phyloP scores from a whole-genome alignment of 2,888 invertebrate species.

The Leptinotarsa peninsularis region DNA sequence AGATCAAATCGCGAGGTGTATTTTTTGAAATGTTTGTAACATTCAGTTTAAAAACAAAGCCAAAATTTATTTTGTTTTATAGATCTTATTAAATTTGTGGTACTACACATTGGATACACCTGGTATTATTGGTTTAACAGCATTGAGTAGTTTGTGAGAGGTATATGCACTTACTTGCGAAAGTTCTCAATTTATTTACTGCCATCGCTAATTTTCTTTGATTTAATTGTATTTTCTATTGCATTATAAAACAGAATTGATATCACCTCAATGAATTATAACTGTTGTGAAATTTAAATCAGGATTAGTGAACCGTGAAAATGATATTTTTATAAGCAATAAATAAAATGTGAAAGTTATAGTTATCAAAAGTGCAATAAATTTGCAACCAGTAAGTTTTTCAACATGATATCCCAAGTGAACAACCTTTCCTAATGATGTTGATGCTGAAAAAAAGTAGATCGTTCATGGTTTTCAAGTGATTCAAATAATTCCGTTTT shows the following conservation, averaged over 20 bases:
- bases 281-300: neutral
- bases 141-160: too few species aligned
- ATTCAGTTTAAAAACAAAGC: too few species aligned
- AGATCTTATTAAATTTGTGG: too few species aligned
- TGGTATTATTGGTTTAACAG: too few species aligned
- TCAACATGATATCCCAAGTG: neutral
- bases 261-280: neutral
- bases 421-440: neutral
- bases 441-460: too few species aligned
- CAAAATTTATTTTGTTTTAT: too few species aligned
- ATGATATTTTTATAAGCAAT: neutral
- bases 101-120: too few species aligned
- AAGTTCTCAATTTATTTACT: neutral
- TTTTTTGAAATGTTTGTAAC: too few species aligned
- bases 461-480: too few species aligned
- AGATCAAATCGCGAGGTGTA: too few species aligned
- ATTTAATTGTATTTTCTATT: neutral
- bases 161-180: too few species aligned
- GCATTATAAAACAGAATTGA: neutral
- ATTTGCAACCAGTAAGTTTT: neutral
- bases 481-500: too few species aligned
- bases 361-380: neutral
- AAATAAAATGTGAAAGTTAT: conserved; percentile 17
- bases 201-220: neutral
- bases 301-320: neutral